phyloP scores from a whole-genome alignment of 2,797 vertebrate genomes.

The Microchirus variegatus region DNA sequence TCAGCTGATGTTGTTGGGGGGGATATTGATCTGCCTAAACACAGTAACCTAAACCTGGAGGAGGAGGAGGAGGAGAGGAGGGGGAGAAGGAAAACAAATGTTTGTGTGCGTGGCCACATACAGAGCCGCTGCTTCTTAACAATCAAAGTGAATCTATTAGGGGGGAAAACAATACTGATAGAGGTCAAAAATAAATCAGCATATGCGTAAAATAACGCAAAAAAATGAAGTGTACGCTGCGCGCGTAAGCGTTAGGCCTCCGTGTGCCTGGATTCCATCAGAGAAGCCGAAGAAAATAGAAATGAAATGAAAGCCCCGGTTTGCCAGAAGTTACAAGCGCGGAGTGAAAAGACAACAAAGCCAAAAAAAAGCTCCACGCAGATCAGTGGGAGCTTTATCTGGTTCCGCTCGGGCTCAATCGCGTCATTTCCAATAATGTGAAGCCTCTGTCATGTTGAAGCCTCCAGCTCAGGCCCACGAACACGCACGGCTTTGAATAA shows the following conservation, averaged over 20 bases:
- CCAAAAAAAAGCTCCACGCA: constrained; percentile 1
- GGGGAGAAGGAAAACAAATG: not conserved
- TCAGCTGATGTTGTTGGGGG: constrained; percentile 30
- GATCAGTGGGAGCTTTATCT: constrained; percentile 27
- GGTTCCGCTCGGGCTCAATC: constrained; percentile 29
- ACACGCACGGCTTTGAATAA: not conserved
- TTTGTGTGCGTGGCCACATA: not conserved
- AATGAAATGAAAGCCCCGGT: constrained; percentile 20
- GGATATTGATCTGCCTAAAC: constrained; percentile 22
- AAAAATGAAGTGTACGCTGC: too few species aligned
- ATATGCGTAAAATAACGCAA: constrained; percentile 3
- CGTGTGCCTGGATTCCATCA: constrained; percentile 54
- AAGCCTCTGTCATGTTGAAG: constrained; percentile 14
- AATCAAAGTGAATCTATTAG: not conserved
- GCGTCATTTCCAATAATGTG: constrained; percentile 27
- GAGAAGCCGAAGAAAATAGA: constrained; percentile 18
- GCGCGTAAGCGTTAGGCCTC: constrained; percentile 9
- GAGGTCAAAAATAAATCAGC: not conserved
- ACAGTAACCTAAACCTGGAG: constrained; percentile 4
- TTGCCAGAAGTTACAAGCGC: constrained; percentile 32
- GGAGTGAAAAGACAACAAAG: constrained; percentile 31
- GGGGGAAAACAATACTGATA: not conserved
- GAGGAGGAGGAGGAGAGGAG: not conserved
- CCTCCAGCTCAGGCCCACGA: constrained; percentile 2
- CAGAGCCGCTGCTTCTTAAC: too few species aligned